Percentiles rank a stretch among this genome's conserved stretches.
These are phyloP conservation scores for Cynocephalus volans DNA, from an alignment of 2,113 vertebrate species.

Conservation along the genomic window DNA sequence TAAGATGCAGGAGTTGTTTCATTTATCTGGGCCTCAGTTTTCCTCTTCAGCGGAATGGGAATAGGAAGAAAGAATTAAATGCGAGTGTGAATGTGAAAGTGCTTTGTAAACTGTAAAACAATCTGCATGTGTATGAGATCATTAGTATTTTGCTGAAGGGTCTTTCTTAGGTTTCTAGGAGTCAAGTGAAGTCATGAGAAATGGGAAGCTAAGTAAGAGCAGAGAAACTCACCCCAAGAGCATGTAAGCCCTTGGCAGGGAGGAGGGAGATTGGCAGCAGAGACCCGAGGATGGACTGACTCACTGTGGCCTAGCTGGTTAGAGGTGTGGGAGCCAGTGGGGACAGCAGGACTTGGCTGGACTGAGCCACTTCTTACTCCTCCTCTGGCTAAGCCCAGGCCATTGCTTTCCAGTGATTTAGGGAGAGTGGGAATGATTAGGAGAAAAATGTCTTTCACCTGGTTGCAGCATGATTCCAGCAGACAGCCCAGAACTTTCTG, in stretches of 20 bases:
- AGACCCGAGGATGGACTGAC: not conserved
- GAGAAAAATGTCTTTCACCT: not conserved
- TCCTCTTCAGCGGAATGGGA: slow-evolving; percentile 42
- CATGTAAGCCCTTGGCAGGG: not conserved
- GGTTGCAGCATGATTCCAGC: not conserved
- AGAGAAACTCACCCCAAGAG: not conserved
- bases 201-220: not conserved
- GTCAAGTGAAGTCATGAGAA: not conserved
- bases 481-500: not conserved
- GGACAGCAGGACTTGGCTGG: not conserved
- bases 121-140: not conserved
- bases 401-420: slow-evolving; percentile 18
- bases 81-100: not conserved
- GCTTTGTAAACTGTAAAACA: not conserved
- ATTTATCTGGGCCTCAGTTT: slow-evolving; percentile 14
- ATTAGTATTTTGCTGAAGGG: not conserved
- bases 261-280: not conserved
- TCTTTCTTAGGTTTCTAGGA: not conserved
- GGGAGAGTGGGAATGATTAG: not conserved
- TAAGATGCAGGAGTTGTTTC: not conserved
- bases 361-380: not conserved
- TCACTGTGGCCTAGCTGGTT: not conserved
- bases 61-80: not conserved
- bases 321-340: not conserved
- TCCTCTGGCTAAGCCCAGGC: not conserved